Evolutionary conservation across 2,113 vertebrate genomes (phyloP).

Genomic region (Anser brachyrhynchus): DNA sequence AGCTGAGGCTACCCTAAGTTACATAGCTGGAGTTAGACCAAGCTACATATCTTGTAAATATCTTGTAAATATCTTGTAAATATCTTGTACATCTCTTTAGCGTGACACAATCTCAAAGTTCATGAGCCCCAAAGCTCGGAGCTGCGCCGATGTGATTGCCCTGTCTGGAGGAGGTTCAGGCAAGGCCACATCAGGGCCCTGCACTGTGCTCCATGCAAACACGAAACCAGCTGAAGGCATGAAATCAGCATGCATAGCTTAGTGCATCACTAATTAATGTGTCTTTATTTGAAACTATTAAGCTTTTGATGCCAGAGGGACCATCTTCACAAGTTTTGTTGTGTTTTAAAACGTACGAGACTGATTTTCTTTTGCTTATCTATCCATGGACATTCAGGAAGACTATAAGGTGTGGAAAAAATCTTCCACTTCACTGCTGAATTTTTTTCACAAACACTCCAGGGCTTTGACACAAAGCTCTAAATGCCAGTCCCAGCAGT

Average conservation of each 20-base stretch:
- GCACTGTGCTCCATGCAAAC: neutral
- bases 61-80: neutral
- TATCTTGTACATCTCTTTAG: neutral
- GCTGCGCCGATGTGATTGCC: neutral
- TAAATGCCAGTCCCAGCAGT: neutral
- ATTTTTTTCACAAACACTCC: neutral
- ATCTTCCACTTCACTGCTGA: neutral
- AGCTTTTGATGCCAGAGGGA: neutral
- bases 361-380: neutral
- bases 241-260: neutral
- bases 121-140: neutral
- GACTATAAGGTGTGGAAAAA: neutral
- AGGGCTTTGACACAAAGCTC: neutral
- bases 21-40: neutral
- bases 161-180: neutral
- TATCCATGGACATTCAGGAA: neutral
- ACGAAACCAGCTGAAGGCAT: neutral
- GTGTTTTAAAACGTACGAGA: neutral
- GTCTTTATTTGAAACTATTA: neutral
- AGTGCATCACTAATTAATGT: neutral
- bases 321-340: neutral
- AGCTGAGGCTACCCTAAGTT: neutral
- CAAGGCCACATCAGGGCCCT: neutral
- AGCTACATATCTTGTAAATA: neutral
- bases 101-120: neutral